Percentiles rank a stretch among this genome's conserved stretches.
Conservation (phyloP, 2,113 vertebrate genomes). For the Dasyornis broadbenti region DNA sequence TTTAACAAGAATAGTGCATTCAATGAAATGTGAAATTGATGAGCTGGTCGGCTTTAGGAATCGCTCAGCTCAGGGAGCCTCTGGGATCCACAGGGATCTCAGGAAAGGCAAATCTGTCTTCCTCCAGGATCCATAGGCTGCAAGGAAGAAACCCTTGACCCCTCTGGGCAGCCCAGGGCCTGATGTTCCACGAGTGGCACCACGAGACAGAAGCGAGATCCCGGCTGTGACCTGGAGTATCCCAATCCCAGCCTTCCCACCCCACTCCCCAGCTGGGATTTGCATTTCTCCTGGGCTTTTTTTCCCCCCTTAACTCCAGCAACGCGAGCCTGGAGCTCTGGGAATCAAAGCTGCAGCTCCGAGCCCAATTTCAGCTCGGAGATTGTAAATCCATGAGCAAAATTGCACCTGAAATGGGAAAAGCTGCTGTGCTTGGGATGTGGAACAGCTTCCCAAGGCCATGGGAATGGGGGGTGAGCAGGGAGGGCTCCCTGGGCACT, state of each 20-base stretch:
- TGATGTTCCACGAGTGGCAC: background rate
- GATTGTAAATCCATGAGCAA: background rate
- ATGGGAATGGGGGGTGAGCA: rapidly evolving
- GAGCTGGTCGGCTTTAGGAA: background rate
- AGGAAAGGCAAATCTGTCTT: constrained; percentile 1
- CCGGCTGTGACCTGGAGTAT: background rate
- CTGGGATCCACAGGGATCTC: background rate
- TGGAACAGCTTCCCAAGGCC: background rate
- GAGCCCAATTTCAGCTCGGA: rapidly evolving
- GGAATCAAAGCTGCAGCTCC: background rate
- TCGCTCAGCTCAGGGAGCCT: background rate
- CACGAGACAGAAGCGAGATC: background rate
- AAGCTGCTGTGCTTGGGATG: rapidly evolving
- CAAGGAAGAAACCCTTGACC: background rate
- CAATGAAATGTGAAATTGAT: background rate
- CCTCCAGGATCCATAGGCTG: background rate
- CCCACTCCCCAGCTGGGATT: background rate
- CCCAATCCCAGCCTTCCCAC: background rate
- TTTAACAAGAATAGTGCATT: background rate
- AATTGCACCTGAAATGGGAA: rapidly evolving
- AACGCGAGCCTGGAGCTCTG: background rate
- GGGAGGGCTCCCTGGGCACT: rapidly evolving
- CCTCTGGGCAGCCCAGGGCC: background rate
- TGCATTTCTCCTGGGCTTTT: background rate
- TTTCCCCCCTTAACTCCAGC: background rate